A percentile compares a stretch with the other conserved stretches of the same genome.
Conservation (phyloP, 1,140 invertebrate genomes). For the Chironomus striatipennis region DNA sequence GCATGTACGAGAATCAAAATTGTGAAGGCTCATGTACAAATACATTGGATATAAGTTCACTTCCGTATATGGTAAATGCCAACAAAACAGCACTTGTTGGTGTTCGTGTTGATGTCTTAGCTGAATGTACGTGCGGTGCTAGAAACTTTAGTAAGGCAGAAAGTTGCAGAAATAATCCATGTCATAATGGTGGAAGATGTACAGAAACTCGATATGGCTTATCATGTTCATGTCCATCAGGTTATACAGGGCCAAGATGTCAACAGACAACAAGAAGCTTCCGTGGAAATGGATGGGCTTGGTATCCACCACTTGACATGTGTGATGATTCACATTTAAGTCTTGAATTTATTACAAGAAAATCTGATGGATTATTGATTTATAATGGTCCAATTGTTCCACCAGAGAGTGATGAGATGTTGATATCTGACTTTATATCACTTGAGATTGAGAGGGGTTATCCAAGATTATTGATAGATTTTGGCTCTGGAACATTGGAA, state of each 20-base stretch:
- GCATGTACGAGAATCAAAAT: conserved; percentile 87
- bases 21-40: conserved; percentile 96
- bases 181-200: conserved; percentile 92
- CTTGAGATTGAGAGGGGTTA: conserved; percentile 85
- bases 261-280: conserved; percentile 93
- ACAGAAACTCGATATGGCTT: conserved; percentile 78
- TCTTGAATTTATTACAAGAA: conserved; percentile 88
- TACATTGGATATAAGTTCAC: conserved; percentile 73
- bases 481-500: conserved; percentile 88
- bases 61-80: conserved; percentile 92
- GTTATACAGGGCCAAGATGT: conserved; percentile 89
- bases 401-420: conserved; percentile 77
- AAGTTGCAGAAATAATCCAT: conserved; percentile 80
- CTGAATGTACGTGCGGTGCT: conserved; percentile 85
- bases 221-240: conserved; percentile 80
- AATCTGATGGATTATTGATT: conserved; percentile 82
- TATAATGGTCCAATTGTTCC: conserved; percentile 95
- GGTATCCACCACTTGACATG: conserved; percentile 92
- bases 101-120: conserved; percentile 77
- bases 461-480: conserved; percentile 83
- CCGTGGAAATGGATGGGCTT: conserved; percentile 85
- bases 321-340: conserved; percentile 91
- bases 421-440: conserved; percentile 89
- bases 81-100: conserved; percentile 93
- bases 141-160: conserved; percentile 83